phyloP scores from a whole-genome alignment of 2,113 vertebrate species.

The Carassius auratus region DNA sequence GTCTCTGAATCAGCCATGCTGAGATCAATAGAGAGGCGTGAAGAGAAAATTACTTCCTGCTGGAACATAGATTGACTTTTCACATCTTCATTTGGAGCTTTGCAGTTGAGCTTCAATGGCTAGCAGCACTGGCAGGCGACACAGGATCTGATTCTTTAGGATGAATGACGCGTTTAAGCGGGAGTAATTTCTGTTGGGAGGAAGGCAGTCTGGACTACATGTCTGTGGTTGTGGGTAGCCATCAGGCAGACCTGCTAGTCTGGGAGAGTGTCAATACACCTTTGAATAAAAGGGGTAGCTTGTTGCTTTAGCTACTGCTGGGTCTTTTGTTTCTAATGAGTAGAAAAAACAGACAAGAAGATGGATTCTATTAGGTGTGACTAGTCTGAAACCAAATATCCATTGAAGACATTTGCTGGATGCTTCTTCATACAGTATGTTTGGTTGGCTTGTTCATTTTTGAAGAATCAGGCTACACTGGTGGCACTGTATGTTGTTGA shows the following conservation, averaged over 20 bases:
- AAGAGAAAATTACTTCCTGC: conserved; percentile 42
- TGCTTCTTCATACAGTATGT: background rate
- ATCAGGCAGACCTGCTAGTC: conserved; percentile 10
- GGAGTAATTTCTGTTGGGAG: conserved; percentile 1
- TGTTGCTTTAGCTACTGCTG: conserved; percentile 18
- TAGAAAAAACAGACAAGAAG: background rate
- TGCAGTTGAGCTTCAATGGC: conserved; percentile 46
- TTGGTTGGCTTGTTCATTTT: background rate
- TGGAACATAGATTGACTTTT: conserved; percentile 57
- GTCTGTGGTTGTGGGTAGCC: conserved; percentile 1
- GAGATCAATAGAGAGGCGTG: conserved; percentile 52
- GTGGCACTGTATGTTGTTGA: too few species aligned
- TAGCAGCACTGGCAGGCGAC: conserved; percentile 26
- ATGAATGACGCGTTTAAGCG: conserved; percentile 26
- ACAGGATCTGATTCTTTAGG: conserved; percentile 22
- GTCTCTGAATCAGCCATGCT: conserved; percentile 54
- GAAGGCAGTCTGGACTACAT: background rate
- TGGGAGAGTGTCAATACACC: conserved; percentile 35
- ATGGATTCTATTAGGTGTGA: background rate
- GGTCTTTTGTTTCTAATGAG: background rate
- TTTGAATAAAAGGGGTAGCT: conserved; percentile 17
- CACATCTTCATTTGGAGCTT: conserved; percentile 61
- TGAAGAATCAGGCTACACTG: too few species aligned
- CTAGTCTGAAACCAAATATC: conserved; percentile 13
- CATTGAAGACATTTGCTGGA: background rate